Conservation (phyloP, 2,113 vertebrate genomes). For the Rhadina sibilatrix region DNA sequence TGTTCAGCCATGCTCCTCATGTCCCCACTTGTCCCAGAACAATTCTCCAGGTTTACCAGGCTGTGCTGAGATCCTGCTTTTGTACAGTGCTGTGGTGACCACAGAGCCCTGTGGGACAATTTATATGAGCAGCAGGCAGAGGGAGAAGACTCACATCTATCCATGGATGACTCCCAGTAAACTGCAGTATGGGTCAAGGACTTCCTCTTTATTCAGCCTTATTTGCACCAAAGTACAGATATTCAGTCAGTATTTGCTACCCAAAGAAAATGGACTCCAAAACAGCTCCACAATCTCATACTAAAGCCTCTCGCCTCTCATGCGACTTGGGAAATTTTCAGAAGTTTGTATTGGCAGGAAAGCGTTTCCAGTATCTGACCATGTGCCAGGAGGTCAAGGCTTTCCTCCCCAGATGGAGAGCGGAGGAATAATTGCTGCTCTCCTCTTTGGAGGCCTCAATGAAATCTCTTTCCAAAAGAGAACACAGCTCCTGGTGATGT, state of each 20-base stretch:
- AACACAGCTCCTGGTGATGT: neutral
- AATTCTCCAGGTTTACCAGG: neutral
- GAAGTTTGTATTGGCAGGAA: constrained; percentile 32
- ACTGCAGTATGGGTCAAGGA: neutral
- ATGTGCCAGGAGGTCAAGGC: constrained; percentile 20
- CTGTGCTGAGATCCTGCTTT: neutral
- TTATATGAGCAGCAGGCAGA: neutral
- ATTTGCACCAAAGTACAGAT: neutral
- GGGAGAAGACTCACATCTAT: neutral
- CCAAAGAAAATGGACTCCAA: neutral
- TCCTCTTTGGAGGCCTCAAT: neutral
- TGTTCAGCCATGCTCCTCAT: neutral
- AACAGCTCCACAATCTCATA: neutral
- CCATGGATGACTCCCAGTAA: neutral
- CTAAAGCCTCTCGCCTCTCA: neutral
- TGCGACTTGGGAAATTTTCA: neutral
- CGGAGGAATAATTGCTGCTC: neutral
- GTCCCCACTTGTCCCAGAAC: neutral
- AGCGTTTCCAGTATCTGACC: neutral
- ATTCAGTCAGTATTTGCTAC: neutral
- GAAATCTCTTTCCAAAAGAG: neutral
- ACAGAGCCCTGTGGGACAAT: neutral
- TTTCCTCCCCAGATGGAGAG: neutral
- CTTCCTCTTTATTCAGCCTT: neutral
- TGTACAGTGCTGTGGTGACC: neutral